Evolutionary conservation across 1,140 invertebrate genomes (phyloP), one percentile per base, ranked within the genome.

Genomic region (Sesamia nonagrioides): DNA sequence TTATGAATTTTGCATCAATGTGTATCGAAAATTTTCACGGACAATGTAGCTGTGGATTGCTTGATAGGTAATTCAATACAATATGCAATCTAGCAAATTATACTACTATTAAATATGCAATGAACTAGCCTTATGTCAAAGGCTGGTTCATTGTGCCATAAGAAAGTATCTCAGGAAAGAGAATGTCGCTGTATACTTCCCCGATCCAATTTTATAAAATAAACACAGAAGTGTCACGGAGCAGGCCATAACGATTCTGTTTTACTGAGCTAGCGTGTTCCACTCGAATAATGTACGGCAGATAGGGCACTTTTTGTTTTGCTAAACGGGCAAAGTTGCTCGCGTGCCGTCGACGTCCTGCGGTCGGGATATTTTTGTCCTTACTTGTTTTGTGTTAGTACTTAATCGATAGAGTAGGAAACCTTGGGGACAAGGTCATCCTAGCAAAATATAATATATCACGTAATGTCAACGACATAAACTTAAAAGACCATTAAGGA

Each of bases 261-360:
- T 77, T 81, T 56, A 81, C 21, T 69, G 48, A 5, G 45, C n/a
- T 86, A 69, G 81, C 85, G 83, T 84, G 85, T 68, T 61, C 15
- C 37, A 8, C 37, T 27, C 54, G 21, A 52, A 83, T 86, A 84
- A 86, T 76, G 58, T 66, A 68, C 15, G 8, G n/a, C 35, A 54
- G 15, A 75, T 52, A 76, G 77, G 58, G 27, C 69, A 80, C 42
- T 84, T 84, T 80, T 79, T 80, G 81, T 82, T 73, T 78, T 52
- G 71, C 54, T 69, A 81, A 87, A 83, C 71, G 78, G 40, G 73
- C 61, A 56, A 83, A 81, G 77, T 81, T 82, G 77, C 37, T 86
- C 63, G 84, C 85, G 83, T 84, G 83, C n/a, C 48, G 7, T 5
- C 21, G 8, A 11, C 54, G 69, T 74, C 50, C 71, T 74, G 80